Percentiles rank a stretch among this genome's conserved stretches.
Evolutionary conservation across 2,113 vertebrate genomes (phyloP).

Genomic region (Ciconia maguari): DNA sequence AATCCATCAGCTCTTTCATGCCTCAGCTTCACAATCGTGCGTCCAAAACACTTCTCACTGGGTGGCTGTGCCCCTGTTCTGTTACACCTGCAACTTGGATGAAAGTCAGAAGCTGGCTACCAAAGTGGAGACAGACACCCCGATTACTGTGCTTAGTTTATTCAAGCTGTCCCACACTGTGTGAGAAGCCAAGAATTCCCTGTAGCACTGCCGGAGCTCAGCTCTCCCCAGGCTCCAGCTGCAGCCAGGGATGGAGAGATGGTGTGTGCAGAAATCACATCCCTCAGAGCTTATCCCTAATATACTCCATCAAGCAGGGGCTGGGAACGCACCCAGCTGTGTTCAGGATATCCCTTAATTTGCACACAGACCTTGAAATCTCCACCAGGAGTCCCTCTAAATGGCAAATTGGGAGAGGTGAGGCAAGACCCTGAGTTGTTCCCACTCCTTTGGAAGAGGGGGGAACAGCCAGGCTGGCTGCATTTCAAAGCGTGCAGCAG

Average conservation of each 20-base stretch:
- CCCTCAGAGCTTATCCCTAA: background rate
- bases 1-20: background rate
- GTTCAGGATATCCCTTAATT: background rate
- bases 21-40: background rate
- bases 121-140: background rate
- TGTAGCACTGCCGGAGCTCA: background rate
- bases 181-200: background rate
- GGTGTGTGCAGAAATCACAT: background rate
- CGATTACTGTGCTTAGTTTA: rapidly evolving
- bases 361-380: background rate
- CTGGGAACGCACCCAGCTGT: background rate
- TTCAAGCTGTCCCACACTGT: background rate
- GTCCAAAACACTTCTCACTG: background rate
- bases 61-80: background rate
- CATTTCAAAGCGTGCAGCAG: background rate
- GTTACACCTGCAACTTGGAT: background rate
- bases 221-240: background rate
- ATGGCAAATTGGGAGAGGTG: background rate
- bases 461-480: background rate
- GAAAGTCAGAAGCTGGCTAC: background rate
- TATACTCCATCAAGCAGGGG: background rate
- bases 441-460: background rate
- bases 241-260: background rate
- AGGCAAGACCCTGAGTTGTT: background rate
- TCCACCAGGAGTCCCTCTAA: background rate